Evolutionary conservation across 1,140 invertebrate species (phyloP), one percentile per base, ranked within the genome.

Genomic region (Camponotus pennsylvanicus): DNA sequence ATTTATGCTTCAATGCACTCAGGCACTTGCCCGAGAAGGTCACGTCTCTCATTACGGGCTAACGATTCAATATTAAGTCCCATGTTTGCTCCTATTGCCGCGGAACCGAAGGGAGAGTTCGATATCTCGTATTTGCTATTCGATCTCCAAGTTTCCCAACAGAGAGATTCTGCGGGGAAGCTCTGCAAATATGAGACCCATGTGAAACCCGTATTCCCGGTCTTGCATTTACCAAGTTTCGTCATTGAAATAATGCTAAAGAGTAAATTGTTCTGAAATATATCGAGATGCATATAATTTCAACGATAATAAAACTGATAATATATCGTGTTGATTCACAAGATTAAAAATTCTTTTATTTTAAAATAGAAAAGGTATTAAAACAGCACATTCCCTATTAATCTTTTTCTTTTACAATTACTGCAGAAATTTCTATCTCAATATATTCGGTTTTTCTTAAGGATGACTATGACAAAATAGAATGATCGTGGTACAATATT

Each of bases 51-150:
- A 78, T 85, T 85, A 85, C 82, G 73, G 45, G 61, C 71, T 77
- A 77, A 77, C 59, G 73, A 85, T 64, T 88, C 75, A 66, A 88
- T 88, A 90, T 90, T 88, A 90, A 90, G 86, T 88, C 86, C 78
- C 45, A 63, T 88, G 80, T 88, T 90, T 90, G 84, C 84, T 86
- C 71, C 42, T 64, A 85, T 66, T 55, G 59, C 82, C 63, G 73
- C 45, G 63, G 32, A 78, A 57, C 11, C 21, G 61, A 77, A 85
- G 61, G 73, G 69, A 49, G 79, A 78, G 66, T 21, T 80, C 70
- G 85, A 83, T 66, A 67, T 86, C 67, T 59, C 55, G 40, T 82
- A 85, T 88, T 90, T 88, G 84, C 87, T 9, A 67, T 77, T 90
- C 55, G 78, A 86, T 77, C 88, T 86, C 55, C 83, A 83, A 83